Percentiles rank a stretch among this genome's conserved stretches.
Evolutionary conservation across 2,113 vertebrate genomes (phyloP).

Genomic region (Dasyurus viverrinus): DNA sequence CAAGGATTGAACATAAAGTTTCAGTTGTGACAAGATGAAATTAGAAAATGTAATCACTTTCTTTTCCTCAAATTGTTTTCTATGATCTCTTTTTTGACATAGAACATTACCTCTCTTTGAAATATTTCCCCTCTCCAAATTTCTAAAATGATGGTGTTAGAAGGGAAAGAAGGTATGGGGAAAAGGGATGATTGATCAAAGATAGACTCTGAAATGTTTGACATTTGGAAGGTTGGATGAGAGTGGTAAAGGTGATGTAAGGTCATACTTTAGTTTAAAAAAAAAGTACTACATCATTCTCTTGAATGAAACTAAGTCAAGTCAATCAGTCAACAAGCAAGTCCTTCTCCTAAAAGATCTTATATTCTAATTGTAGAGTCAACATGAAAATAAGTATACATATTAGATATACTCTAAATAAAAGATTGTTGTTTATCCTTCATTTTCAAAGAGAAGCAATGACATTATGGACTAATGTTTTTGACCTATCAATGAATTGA

Average conservation of each 20-base stretch:
- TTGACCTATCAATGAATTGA: background rate
- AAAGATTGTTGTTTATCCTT: background rate
- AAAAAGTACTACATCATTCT: background rate
- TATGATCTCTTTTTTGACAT: background rate
- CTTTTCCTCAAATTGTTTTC: background rate
- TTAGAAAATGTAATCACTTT: background rate
- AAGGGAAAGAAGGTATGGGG: background rate
- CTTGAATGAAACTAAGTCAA: background rate
- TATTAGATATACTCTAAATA: background rate
- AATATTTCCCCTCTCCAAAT: background rate
- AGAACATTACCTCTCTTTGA: background rate
- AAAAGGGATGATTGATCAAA: background rate
- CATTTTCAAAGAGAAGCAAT: background rate
- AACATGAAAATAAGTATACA: background rate
- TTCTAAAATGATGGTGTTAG: slow-evolving; percentile 7
- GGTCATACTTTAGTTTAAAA: background rate
- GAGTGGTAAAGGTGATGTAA: background rate
- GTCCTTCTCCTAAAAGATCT: background rate
- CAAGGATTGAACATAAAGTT: background rate
- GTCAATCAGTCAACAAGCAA: background rate
- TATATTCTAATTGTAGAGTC: background rate
- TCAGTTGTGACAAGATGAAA: background rate
- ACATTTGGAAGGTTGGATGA: background rate
- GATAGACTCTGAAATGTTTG: background rate
- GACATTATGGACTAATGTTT: background rate